Percentiles rank a stretch among this genome's conserved stretches.
These are phyloP conservation scores for Nephrotoma flavescens DNA, from an alignment of 2,888 invertebrate genomes.

Conservation along the genomic window DNA sequence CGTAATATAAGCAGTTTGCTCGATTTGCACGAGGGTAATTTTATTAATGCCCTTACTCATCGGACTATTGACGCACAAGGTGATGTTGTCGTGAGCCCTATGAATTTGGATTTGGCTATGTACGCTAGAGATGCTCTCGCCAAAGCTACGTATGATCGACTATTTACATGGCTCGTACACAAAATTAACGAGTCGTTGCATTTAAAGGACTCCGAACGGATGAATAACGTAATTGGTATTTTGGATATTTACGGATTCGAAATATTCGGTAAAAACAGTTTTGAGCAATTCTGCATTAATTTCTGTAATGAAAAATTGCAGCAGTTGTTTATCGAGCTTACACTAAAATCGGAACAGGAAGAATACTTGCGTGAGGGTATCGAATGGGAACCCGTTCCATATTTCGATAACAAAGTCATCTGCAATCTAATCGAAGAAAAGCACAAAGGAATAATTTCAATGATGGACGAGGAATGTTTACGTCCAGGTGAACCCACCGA, in stretches of 20 bases:
- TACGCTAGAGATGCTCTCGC: slow-evolving; percentile 82
- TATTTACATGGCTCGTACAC: slow-evolving; percentile 81
- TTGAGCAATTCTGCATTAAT: slow-evolving; percentile 79
- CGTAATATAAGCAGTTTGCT: slow-evolving; percentile 45
- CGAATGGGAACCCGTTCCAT: slow-evolving; percentile 77
- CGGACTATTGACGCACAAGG: slow-evolving; percentile 76
- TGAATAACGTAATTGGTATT: slow-evolving; percentile 68
- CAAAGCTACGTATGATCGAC: slow-evolving; percentile 79
- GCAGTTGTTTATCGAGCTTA: slow-evolving; percentile 83
- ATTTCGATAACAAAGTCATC: slow-evolving; percentile 87
- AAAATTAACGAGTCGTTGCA: slow-evolving; percentile 64
- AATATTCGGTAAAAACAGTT: slow-evolving; percentile 78
- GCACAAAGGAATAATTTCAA: slow-evolving; percentile 70
- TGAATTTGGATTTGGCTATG: slow-evolving; percentile 65
- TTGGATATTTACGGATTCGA: slow-evolving; percentile 92
- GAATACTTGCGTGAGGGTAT: slow-evolving; percentile 85
- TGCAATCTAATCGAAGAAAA: slow-evolving; percentile 85
- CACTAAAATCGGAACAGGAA: slow-evolving; percentile 82
- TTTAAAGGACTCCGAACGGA: slow-evolving; percentile 34
- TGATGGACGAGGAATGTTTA: slow-evolving; percentile 84
- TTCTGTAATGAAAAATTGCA: slow-evolving; percentile 93
- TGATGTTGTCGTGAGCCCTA: slow-evolving; percentile 67
- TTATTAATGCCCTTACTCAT: slow-evolving; percentile 61
- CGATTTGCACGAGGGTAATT: slow-evolving; percentile 47
- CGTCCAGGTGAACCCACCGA: slow-evolving; percentile 80